Base-by-base conservation (phyloP, 1,140 invertebrate species). In the Dryas iulia region DNA sequence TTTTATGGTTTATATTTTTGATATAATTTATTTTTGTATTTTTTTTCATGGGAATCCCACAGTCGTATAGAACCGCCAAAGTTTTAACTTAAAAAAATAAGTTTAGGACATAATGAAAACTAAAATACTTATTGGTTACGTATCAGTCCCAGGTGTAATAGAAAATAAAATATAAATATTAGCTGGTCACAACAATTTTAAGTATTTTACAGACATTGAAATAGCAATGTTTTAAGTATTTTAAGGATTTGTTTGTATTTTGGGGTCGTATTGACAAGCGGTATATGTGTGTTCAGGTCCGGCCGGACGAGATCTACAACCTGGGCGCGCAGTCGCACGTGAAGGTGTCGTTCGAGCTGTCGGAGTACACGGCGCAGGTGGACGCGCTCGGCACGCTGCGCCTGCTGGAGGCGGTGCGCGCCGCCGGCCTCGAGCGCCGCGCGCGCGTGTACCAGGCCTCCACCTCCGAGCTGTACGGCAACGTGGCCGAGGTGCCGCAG, bases 261-360 rank as follows among this genome's bases (percentile, higher is more conserved):
- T 28, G 2, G 26, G 6, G 3, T 3, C 26, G 26, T 28, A 28
- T 28, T 3, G 3, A 28, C 26, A 28, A 3, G 26, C 26, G 6
- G 33, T 35, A n/a, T 5, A 14, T 47, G 5, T n/a, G n/a, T n/a
- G n/a, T 14, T 7, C 74, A 92, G 86, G 94, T 97, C 3, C 94
- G 96, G 81, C 99, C 99, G 0, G 95, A 95, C 59, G 99, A 99
- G 93, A 97, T 99, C 72, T 99, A 99, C 85, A 99, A 99, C 94
- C 93, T 99, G 59, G 99, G 98, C n/a, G 99, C 99, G 1, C 99
- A 99, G 90, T 99, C 98, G 83, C 99, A 99, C 92, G 99, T 99
- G 6, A 99, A 99, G 94, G 98, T 99, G 72, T 94, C 93, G 0
- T 99, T 99, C 89, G 98, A 99, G 84, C 92, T 99, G 71, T 98